Evolutionary conservation across 2,113 vertebrate species (phyloP), one percentile per base, ranked within the genome.

Genomic region (Ciconia boyciana): DNA sequence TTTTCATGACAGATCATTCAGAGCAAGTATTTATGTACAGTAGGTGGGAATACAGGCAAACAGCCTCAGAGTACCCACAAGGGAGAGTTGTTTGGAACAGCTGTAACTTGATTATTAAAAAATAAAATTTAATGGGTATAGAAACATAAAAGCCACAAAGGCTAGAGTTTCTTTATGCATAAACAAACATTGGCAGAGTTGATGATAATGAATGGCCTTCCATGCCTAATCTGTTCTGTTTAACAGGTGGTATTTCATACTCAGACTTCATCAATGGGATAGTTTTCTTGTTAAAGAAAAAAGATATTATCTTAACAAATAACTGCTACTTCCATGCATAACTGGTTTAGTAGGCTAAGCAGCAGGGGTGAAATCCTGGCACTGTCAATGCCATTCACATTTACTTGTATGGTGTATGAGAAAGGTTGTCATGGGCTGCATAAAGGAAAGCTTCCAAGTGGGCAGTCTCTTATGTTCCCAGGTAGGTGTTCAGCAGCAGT

Each of bases 51-150:
- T 60, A 48, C 48, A 83, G 44, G 32, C 58, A 95, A 94, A 90
- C 31, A 94, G 51, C 25, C 6, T 94, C n/a, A 15, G 75, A 93
- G 36, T 44, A 75, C 39, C 41, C 52, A 64, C 2, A 13, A 83
- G 86, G 54, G 70, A 91, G 70, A 78, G 54, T 31, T 71, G 52
- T 78, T 94, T 92, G 78, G 66, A 96, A 89, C 83, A 93, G 85
- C 83, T 96, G 90, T 95, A 95, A 92, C 55, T 86, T 89, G 83
- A 91, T 93, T 96, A 95, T 89, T 97, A 68, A 94, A 93, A 96
- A 94, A 94, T 81, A 95, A 97, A 95, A 95, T 77, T 78, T 86
- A 92, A 90, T 88, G 80, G 71, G 4, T 91, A 21, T 28, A 75
- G 62, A 96, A 91, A 65, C 39, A 77, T 88, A 85, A 96, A 92